Evolutionary conservation across 2,797 vertebrate genomes (phyloP), one percentile per base, ranked within the genome.

Genomic region (Pseudomugil gertrudae): DNA sequence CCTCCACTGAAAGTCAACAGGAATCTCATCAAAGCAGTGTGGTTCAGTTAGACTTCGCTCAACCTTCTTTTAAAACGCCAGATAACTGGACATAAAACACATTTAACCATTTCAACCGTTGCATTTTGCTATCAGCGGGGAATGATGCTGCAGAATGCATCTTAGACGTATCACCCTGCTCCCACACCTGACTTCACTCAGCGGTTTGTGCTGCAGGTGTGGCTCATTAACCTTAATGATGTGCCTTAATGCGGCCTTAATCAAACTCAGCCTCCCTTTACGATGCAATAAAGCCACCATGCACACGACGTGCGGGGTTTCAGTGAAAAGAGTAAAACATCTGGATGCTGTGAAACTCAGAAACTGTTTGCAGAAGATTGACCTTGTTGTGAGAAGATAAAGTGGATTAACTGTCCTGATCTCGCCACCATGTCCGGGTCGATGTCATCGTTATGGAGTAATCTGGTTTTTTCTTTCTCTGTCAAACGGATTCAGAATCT

Each of bases 171-270:
- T n/a, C 40, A n/a, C 9, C 23, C 55, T 17, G 21, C 33, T 26
- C 11, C 32, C 54, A 57, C 47, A 11, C 21, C 23, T 50, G 23
- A 24, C 33, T 17, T 32, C 23, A 36, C 7, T 23, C 32, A 24
- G 32, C 32, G 21, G 5, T 36, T 23, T 6, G 27, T 32, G 61
- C 9, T 32, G 65, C 66, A 71, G 72, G 69, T 57, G 80, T 56
- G 14, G 43, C 70, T 57, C 68, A 21, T 80, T 78, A 60, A 66
- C 63, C 71, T 66, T 61, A 63, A 80, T 24, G 64, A 55, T 9
- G 10, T 4, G 1, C 26, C 19, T 68, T 53, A n/a, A 43, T 0
- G 50, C 43, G 2, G 21, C 74, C 30, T 58, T 69, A 47, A 75
- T 66, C 24, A 48, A 72, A 21, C 35, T 43, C 53, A 56, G 59